These are phyloP conservation scores for Acropora tenuis DNA, from an alignment of 64 coral and sea anemone genomes.

Conservation along the genomic window DNA sequence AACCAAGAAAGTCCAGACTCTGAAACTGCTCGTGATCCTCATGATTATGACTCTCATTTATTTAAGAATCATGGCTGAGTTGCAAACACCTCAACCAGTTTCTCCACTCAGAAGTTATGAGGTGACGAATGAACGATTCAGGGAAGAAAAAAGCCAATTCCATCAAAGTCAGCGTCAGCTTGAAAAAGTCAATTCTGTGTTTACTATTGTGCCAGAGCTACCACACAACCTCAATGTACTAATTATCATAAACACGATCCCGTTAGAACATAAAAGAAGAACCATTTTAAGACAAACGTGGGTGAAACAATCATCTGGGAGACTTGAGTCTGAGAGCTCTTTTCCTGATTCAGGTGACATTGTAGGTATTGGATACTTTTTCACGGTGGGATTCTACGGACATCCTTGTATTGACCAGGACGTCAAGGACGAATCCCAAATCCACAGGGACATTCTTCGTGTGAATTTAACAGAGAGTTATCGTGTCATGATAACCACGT, in stretches of 20 bases:
- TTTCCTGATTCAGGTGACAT: background rate
- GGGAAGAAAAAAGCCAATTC: background rate
- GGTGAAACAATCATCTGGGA: background rate
- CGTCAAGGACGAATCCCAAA: background rate
- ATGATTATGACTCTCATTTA: too few relatives aligned
- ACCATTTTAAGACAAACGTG: background rate
- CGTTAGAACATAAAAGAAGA: background rate
- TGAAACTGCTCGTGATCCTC: too few relatives aligned
- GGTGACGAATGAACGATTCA: background rate
- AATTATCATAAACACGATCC: background rate
- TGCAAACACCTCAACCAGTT: background rate
- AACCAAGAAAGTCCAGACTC: too few relatives aligned
- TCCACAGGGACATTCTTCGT: constrained; percentile 27
- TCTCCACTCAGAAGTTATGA: background rate
- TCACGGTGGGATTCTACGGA: constrained; percentile 39
- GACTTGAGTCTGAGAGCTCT: background rate
- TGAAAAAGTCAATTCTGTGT: background rate
- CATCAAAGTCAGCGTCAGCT: background rate
- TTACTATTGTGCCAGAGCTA: background rate
- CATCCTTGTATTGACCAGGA: constrained; percentile 6
- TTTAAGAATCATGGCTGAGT: too few relatives aligned
- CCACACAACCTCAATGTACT: background rate
- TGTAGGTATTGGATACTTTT: background rate
- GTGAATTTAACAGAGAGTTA: constrained; percentile 36
- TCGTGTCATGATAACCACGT: background rate